phyloP scores from a whole-genome alignment of 1,140 invertebrate genomes.

The Tetramorium parvispinum region DNA sequence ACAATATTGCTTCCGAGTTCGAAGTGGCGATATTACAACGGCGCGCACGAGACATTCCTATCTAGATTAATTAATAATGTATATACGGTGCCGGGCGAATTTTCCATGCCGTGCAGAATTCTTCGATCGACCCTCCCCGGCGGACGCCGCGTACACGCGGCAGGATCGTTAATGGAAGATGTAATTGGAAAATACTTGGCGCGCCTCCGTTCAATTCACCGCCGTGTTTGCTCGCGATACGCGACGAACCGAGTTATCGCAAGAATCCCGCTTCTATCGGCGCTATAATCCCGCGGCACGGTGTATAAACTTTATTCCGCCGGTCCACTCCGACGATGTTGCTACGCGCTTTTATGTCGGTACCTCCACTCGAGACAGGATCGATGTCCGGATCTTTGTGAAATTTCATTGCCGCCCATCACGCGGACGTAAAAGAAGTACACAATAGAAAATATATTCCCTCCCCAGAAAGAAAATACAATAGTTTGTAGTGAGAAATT shows the following conservation, averaged over 20 bases:
- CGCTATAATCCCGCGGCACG: slow-evolving; percentile 67
- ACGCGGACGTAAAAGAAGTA: background rate
- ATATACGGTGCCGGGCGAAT: slow-evolving; percentile 45
- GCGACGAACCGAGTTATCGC: slow-evolving; percentile 73
- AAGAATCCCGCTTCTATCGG: slow-evolving; percentile 70
- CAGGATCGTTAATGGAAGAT: slow-evolving; percentile 77
- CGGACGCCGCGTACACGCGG: slow-evolving; percentile 61
- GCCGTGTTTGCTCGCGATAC: slow-evolving; percentile 74
- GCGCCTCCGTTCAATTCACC: slow-evolving; percentile 75
- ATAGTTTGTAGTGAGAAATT: background rate
- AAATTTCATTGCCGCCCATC: slow-evolving; percentile 38
- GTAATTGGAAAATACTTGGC: slow-evolving; percentile 79
- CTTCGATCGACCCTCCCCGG: slow-evolving; percentile 53
- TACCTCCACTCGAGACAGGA: slow-evolving; percentile 20
- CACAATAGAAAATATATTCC: background rate
- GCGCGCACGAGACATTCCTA: slow-evolving; percentile 54
- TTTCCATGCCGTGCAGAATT: slow-evolving; percentile 53
- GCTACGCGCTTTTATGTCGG: slow-evolving; percentile 61
- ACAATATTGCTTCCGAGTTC: slow-evolving; percentile 43
- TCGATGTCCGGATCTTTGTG: slow-evolving; percentile 58
- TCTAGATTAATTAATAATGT: slow-evolving; percentile 60
- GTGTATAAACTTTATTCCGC: slow-evolving; percentile 67
- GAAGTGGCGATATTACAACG: slow-evolving; percentile 48
- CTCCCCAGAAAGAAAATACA: background rate
- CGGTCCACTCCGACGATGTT: slow-evolving; percentile 39